These are phyloP conservation scores for Heterohyrax brucei DNA, from an alignment of 2,797 vertebrate genomes.

Conservation along the genomic window DNA sequence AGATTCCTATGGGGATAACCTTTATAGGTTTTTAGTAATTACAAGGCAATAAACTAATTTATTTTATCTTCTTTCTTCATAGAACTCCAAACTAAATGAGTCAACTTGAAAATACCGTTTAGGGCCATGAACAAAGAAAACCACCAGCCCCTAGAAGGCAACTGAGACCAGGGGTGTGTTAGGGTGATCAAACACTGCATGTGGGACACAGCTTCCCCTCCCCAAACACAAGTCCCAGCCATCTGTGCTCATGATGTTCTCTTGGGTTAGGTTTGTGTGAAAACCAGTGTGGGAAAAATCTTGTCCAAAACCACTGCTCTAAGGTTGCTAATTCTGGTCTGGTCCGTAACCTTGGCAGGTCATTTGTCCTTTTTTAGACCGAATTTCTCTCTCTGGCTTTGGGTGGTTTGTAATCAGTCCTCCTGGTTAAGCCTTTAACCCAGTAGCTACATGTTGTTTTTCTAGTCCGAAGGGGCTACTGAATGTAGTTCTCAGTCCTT, in stretches of 20 bases:
- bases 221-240: background rate
- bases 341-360: background rate
- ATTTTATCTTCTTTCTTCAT: constrained; percentile 79
- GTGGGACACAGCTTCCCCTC: background rate
- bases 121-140: constrained; percentile 41
- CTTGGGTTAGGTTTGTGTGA: background rate
- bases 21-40: constrained; percentile 76
- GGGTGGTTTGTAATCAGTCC: background rate
- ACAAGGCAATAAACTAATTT: constrained; percentile 77
- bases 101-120: constrained; percentile 70
- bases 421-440: background rate
- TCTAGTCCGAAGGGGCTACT: background rate
- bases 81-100: constrained; percentile 34
- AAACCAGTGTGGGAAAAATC: background rate
- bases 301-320: background rate
- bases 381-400: background rate
- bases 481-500: constrained; percentile 12
- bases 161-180: background rate
- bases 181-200: background rate
- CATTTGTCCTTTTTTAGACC: background rate
- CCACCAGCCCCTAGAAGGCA: background rate
- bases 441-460: background rate
- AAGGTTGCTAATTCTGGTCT: background rate
- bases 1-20: background rate
- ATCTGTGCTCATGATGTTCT: too few species aligned